Evolutionary conservation across 2,888 invertebrate genomes (phyloP).

Genomic region (Helobdella robusta): DNA sequence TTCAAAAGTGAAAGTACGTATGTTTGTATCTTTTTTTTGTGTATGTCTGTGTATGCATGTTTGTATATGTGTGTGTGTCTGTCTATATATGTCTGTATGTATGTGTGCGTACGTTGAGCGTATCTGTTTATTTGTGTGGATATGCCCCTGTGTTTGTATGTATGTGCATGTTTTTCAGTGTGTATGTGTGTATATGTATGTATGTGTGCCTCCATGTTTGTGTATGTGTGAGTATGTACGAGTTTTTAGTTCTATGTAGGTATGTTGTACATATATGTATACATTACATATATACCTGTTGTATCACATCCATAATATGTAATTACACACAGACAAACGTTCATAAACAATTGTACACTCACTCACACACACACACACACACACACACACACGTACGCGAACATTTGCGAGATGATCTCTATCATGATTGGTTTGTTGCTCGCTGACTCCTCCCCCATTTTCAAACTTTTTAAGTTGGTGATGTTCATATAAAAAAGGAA

Average conservation of each 20-base stretch:
- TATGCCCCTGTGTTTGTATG: not conserved
- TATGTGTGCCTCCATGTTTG: not conserved
- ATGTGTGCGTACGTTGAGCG: not conserved
- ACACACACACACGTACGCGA: slow-evolving; percentile 15
- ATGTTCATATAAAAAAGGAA: too few relatives aligned
- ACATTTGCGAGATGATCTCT: too few relatives aligned
- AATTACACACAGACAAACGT: slow-evolving; percentile 3
- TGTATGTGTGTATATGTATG: slow-evolving; percentile 2
- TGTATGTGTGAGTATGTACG: not conserved
- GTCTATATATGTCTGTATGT: not conserved
- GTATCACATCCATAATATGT: too few relatives aligned
- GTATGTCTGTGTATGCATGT: not conserved
- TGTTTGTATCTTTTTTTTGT: not conserved
- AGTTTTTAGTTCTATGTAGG: not conserved
- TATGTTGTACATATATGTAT: too few relatives aligned
- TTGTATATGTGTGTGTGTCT: not conserved
- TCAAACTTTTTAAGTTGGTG: too few relatives aligned
- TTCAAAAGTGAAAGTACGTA: not conserved
- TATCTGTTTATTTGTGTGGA: not conserved
- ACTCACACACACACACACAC: slow-evolving; percentile 19
- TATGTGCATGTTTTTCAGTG: not conserved
- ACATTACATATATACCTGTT: too few relatives aligned
- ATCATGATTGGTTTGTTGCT: too few relatives aligned
- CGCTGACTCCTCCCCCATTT: too few relatives aligned
- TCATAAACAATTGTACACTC: not conserved